Conservation (phyloP, 2,113 vertebrate genomes). For the Cisticola juncidis region DNA sequence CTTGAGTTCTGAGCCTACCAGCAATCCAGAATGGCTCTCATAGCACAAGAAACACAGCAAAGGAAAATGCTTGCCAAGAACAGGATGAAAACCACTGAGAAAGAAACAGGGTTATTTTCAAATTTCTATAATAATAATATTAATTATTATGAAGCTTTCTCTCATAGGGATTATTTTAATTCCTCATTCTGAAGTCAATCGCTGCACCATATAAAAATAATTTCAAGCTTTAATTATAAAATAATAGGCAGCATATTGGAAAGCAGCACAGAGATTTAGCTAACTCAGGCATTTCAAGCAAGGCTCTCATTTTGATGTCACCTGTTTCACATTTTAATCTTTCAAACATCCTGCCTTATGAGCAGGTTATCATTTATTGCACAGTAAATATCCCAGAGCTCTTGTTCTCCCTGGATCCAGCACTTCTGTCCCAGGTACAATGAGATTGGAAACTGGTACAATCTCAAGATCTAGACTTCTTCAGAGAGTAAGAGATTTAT, state of each 20-base stretch:
- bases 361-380: background rate
- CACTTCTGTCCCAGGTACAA: background rate
- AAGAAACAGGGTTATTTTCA: background rate
- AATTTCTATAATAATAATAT: background rate
- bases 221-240: slow-evolving; percentile 34
- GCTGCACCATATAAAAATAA: background rate
- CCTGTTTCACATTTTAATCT: slow-evolving; percentile 2
- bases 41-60: background rate
- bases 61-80: slow-evolving; percentile 20
- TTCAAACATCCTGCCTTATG: background rate
- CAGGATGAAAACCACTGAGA: background rate
- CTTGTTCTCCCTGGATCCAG: background rate
- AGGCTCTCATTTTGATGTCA: slow-evolving; percentile 18
- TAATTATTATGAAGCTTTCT: background rate
- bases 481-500: background rate
- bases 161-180: background rate
- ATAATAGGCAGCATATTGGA: background rate
- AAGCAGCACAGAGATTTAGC: background rate
- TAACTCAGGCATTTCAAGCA: background rate
- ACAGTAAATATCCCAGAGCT: background rate
- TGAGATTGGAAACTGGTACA: background rate
- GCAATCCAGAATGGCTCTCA: background rate
- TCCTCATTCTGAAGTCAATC: background rate
- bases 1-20: background rate
- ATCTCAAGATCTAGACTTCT: background rate